These are phyloP conservation scores for Zaprionus ghesquierei DNA, from an alignment of 1,140 invertebrate species.

Conservation along the genomic window DNA sequence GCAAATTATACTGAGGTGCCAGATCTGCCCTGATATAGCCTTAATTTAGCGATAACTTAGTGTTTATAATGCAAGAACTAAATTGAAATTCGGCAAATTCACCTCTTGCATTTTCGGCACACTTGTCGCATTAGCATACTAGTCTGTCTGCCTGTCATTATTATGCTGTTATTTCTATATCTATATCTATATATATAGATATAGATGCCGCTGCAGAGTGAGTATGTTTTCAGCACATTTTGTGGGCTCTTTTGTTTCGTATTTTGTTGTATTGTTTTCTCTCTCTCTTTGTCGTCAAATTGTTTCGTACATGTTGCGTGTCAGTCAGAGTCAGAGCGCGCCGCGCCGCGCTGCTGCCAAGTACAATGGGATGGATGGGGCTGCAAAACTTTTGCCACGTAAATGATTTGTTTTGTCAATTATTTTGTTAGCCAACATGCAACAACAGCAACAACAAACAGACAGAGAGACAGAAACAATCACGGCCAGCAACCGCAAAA, in stretches of 20 bases:
- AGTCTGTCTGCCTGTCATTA: conserved; percentile 43
- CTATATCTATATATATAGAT: conserved; percentile 14
- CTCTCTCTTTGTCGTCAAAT: conserved; percentile 61
- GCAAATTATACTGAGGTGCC: neutral
- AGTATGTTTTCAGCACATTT: neutral
- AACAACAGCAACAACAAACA: conserved; percentile 41
- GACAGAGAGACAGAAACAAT: neutral
- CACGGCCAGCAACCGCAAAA: neutral
- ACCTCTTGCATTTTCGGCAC: neutral
- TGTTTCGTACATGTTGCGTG: conserved; percentile 59
- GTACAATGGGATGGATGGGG: conserved; percentile 28
- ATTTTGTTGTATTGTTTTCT: conserved; percentile 25
- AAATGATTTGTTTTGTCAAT: conserved; percentile 82
- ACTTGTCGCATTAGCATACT: conserved; percentile 17
- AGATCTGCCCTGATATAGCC: neutral
- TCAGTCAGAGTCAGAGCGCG: conserved; percentile 53
- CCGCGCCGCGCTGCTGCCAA: conserved; percentile 56
- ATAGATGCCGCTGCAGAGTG: neutral
- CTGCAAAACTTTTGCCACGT: conserved; percentile 72
- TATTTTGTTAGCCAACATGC: conserved; percentile 79
- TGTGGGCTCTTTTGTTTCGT: conserved; percentile 1
- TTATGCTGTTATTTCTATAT: conserved; percentile 72
- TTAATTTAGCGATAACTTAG: neutral
- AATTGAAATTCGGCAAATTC: too few species aligned
- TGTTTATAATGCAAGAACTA: neutral